Evolutionary conservation across 2,888 invertebrate genomes (phyloP), one percentile per base, ranked within the genome.

Genomic region (Saturnia pavonia): DNA sequence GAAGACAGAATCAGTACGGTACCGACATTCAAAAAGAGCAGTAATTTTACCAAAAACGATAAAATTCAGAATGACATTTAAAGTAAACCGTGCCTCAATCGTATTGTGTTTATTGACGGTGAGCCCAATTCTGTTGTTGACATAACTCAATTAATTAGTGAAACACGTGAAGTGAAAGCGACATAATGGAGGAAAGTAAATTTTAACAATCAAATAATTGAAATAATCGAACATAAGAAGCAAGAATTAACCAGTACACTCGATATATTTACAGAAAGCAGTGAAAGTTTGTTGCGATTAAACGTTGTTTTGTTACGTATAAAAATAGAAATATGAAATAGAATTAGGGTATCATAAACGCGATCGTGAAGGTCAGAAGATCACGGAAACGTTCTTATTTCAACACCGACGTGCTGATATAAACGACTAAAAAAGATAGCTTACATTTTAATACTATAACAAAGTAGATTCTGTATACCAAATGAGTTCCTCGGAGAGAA

Each of bases 221-320:
- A 85, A 85, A 80, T 80, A 83, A 83, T 79, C 77, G 75, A 78
- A 79, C 80, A 79, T 80, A 79, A 82, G 85, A 83, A 83, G 82
- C 80, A 84, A 85, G 80, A 86, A 83, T 80, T 86, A 86, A 87
- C 86, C 82, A 85, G 83, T 86, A 80, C 84, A 78, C 78, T 80
- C 82, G 81, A 75, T 78, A 83, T 84, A 82, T 85, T 85, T 82
- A 82, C 83, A 85, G 84, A 89, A 88, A 84, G 81, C 77, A 88
- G 88, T 87, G 90, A 91, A 88, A 88, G 88, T 87, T 80, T 77
- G 76, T 77, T 79, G 80, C 79, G 75, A 80, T 82, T 81, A 81
- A 78, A n/a, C n/a, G n/a, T n/a, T n/a, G n/a, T n/a, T n/a, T n/a
- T n/a, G n/a, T n/a, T n/a, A n/a, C n/a, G 76, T 80, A 81, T 78